Percentiles rank a stretch among this genome's conserved stretches.
phyloP scores from a whole-genome alignment of 2,888 invertebrate species.

The Muschampia plurimacula region DNA sequence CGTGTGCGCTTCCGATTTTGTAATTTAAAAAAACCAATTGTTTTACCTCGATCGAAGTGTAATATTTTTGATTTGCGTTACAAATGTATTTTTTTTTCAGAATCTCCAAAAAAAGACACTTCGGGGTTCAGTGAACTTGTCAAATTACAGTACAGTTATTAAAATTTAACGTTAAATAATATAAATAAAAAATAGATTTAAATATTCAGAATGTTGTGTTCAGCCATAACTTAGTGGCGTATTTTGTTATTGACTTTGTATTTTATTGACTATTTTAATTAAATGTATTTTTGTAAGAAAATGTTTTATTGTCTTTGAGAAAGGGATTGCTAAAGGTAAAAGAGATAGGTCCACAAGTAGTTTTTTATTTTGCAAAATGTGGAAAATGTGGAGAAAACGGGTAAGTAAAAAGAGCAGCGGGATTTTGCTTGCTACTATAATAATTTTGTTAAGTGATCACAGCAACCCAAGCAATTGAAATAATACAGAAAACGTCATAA shows the following conservation, averaged over 20 bases:
- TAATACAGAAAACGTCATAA: too few species aligned
- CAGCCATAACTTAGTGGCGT: constrained; percentile 3
- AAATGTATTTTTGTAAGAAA: constrained; percentile 22
- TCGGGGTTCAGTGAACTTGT: constrained; percentile 87
- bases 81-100: constrained; percentile 66
- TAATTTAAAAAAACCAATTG: too few species aligned
- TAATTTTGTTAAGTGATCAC: too few species aligned
- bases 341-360: too few species aligned
- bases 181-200: not conserved
- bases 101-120: constrained; percentile 89
- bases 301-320: not conserved
- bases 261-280: constrained; percentile 26
- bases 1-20: too few species aligned
- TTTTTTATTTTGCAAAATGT: too few species aligned
- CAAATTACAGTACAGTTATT: constrained; percentile 87
- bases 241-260: constrained; percentile 9
- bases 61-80: too few species aligned
- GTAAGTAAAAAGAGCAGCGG: too few species aligned
- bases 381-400: too few species aligned
- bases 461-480: too few species aligned
- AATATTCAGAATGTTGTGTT: constrained; percentile 11
- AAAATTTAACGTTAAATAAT: constrained; percentile 68
- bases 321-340: not conserved
- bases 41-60: too few species aligned
- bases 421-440: too few species aligned